A percentile compares a stretch with the other conserved stretches of the same genome.
phyloP scores from a whole-genome alignment of 2,113 vertebrate genomes.

The Trachemys scripta region DNA sequence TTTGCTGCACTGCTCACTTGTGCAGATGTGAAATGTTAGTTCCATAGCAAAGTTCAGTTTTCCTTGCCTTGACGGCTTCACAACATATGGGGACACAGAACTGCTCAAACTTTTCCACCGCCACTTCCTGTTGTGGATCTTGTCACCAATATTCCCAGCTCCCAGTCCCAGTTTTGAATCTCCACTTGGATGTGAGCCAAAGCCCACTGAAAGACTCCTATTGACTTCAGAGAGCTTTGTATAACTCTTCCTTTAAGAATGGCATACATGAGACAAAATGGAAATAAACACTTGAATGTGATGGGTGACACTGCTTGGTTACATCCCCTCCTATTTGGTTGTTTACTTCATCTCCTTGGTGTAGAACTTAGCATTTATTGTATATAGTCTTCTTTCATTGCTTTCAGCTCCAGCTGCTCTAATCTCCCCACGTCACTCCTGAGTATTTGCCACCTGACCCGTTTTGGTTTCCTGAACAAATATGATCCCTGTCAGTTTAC shows the following conservation, averaged over 20 bases:
- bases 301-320: background rate
- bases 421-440: background rate
- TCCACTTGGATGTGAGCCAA: background rate
- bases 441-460: background rate
- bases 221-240: background rate
- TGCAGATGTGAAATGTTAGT: background rate
- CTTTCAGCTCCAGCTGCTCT: background rate
- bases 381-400: background rate
- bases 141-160: background rate
- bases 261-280: background rate
- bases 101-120: background rate
- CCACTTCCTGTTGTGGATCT: background rate
- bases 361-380: background rate
- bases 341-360: background rate
- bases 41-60: background rate
- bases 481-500: background rate
- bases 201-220: background rate
- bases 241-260: background rate
- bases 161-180: background rate
- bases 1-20: background rate
- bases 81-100: background rate
- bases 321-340: background rate
- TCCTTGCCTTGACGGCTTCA: background rate
- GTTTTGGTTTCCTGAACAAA: background rate
- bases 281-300: background rate